phyloP scores from a whole-genome alignment of 2,888 invertebrate genomes.

The Diaperis boleti region DNA sequence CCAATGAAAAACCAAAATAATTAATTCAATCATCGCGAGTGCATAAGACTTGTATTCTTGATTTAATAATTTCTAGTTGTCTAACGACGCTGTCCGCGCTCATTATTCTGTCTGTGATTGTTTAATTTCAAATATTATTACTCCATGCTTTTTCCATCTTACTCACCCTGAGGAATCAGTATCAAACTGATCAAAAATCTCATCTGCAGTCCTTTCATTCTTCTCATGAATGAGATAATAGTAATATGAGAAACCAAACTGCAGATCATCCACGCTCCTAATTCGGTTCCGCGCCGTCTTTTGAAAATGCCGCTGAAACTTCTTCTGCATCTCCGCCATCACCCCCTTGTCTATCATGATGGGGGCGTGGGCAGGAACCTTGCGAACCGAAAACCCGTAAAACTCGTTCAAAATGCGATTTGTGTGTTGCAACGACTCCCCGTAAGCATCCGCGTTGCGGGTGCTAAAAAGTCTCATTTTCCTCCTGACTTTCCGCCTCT shows the following conservation, averaged over 20 bases:
- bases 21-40: too few species aligned
- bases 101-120: too few species aligned
- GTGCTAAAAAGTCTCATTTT: background rate
- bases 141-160: too few species aligned
- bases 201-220: constrained; percentile 64
- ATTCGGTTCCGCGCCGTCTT: constrained; percentile 77
- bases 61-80: too few species aligned
- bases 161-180: constrained; percentile 78
- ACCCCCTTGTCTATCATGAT: constrained; percentile 78
- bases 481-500: constrained; percentile 44
- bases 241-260: constrained; percentile 83
- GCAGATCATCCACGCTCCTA: constrained; percentile 77
- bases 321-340: constrained; percentile 73
- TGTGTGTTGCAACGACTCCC: constrained; percentile 60
- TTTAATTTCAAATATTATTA: too few species aligned
- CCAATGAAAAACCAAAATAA: too few species aligned
- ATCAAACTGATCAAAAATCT: constrained; percentile 80
- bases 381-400: constrained; percentile 78
- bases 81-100: too few species aligned
- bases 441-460: constrained; percentile 22
- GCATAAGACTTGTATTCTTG: too few species aligned
- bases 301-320: constrained; percentile 73
- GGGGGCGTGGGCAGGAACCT: constrained; percentile 84
- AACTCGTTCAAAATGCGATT: constrained; percentile 71
- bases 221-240: constrained; percentile 79